Base-by-base conservation (phyloP, 1,140 invertebrate species). In the Macrosteles quadrilineatus region DNA sequence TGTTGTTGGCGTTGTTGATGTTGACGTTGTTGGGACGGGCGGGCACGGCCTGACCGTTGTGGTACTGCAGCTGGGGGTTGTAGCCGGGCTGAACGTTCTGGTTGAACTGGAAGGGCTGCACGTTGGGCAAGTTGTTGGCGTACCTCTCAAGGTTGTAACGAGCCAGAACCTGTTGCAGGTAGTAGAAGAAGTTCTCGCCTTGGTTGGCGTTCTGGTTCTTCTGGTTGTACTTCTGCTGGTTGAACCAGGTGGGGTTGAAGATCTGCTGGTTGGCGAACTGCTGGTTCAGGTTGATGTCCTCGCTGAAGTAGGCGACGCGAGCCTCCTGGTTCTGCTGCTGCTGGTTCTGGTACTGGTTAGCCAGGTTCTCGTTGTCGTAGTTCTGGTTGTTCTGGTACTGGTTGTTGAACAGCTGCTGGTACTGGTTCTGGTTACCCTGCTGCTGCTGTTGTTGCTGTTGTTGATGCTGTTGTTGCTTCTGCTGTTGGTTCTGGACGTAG, bases 111-210 rank as follows among this genome's bases (percentile, higher is more conserved):
- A 89, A 79, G 6, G 82, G 78, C 11, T 84, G 81, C 67, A 90
- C 84, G 71, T 87, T 85, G 29, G 84, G 86, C 23, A 87, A 75
- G 47, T 83, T 84, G 70, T 89, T 86, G 4, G 87, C 86, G 43
- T 90, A 74, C 73, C 88, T 84, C 77, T 91, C 88, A 75, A 90
- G 77, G 69, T 90, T 85, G 79, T 89, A 91, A 72, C 87, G 85
- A 31, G 82, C 79, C 53, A 89, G 69, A 1, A 90, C 57, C 77
- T 88, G 87, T 72, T 87, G 86, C 68, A 88, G 83, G 6, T 79
- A 72, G 74, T 80, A 86, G 76, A 85, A 86, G 77, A 83, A 88
- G 17, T 79, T 76, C 80, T 90, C 87, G 36, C 89, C 89, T 17
- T 59, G 23, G 27, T 86, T 81, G 69, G 85, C 81, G 0, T 80